phyloP scores from a whole-genome alignment of 2,888 invertebrate species.

The Pollenia angustigena region DNA sequence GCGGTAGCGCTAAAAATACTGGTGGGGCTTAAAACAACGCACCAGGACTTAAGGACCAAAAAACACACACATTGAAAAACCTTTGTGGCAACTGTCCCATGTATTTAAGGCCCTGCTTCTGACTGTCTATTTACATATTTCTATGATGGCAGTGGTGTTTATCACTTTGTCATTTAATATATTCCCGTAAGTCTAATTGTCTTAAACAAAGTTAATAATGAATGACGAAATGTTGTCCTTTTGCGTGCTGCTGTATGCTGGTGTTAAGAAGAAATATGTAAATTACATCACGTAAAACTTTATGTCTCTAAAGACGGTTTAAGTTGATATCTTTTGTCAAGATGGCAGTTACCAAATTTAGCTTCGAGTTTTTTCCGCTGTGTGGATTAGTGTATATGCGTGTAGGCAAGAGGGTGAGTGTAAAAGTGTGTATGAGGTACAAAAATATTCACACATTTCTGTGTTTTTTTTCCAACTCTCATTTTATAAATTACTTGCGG shows the following conservation, averaged over 20 bases:
- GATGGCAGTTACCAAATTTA: conserved; percentile 41
- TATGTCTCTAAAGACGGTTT: conserved; percentile 63
- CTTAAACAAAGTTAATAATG: not conserved
- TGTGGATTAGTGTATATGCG: not conserved
- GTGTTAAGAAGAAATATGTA: conserved; percentile 46
- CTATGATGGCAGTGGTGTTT: conserved; percentile 32
- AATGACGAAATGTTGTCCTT: conserved; percentile 54
- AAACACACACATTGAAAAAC: conserved; percentile 12
- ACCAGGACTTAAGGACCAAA: not conserved
- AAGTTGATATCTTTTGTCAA: conserved; percentile 56
- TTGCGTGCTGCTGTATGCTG: conserved; percentile 20
- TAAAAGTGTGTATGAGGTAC: conserved; percentile 24
- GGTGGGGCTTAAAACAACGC: not conserved
- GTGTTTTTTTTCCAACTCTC: not conserved
- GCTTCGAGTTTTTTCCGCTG: not conserved
- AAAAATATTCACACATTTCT: conserved; percentile 49
- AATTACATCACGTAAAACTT: conserved; percentile 64
- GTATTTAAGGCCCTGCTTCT: not conserved
- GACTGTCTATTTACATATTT: conserved; percentile 1
- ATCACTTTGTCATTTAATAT: conserved; percentile 60
- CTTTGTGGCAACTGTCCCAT: conserved; percentile 7
- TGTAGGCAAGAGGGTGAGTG: not conserved
- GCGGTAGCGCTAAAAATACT: too few species aligned
- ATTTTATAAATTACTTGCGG: conserved; percentile 1
- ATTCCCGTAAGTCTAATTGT: conserved; percentile 61